phyloP scores from a whole-genome alignment of 2,113 vertebrate genomes.

The Syrmaticus mikado region DNA sequence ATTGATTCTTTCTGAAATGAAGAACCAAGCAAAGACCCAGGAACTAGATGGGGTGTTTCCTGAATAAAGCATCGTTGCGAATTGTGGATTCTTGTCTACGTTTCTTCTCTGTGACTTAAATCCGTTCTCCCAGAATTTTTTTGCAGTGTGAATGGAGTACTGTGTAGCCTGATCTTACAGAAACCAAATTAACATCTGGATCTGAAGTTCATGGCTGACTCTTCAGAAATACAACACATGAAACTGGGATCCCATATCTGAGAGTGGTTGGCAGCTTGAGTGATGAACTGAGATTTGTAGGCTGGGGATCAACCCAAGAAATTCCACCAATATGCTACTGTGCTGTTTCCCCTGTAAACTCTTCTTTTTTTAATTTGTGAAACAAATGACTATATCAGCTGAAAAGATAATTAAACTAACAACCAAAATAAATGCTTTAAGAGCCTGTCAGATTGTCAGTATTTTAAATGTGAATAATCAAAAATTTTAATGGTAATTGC shows the following conservation, averaged over 20 bases:
- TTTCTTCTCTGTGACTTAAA: not conserved
- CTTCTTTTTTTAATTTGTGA: constrained; percentile 34
- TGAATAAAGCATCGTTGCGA: not conserved
- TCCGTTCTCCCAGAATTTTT: not conserved
- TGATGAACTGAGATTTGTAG: not conserved
- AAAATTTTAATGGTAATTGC: constrained; percentile 15
- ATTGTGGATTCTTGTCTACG: not conserved
- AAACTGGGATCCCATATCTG: not conserved
- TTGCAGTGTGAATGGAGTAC: not conserved
- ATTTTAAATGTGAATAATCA: constrained; percentile 48
- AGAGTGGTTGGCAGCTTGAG: not conserved
- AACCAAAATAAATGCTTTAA: constrained; percentile 16
- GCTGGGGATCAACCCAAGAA: not conserved
- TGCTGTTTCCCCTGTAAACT: not conserved
- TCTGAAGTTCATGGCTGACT: not conserved
- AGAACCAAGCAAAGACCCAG: not conserved
- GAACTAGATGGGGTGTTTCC: not conserved
- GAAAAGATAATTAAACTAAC: constrained; percentile 47
- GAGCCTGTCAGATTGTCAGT: not conserved
- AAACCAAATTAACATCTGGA: not conserved
- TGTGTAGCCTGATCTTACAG: not conserved
- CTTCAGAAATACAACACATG: not conserved
- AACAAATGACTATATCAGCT: not conserved
- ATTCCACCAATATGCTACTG: not conserved
- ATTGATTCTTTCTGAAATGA: not conserved